Evolutionary conservation across 2,113 vertebrate genomes (phyloP), one percentile per base, ranked within the genome.

Genomic region (Vulpes vulpes): DNA sequence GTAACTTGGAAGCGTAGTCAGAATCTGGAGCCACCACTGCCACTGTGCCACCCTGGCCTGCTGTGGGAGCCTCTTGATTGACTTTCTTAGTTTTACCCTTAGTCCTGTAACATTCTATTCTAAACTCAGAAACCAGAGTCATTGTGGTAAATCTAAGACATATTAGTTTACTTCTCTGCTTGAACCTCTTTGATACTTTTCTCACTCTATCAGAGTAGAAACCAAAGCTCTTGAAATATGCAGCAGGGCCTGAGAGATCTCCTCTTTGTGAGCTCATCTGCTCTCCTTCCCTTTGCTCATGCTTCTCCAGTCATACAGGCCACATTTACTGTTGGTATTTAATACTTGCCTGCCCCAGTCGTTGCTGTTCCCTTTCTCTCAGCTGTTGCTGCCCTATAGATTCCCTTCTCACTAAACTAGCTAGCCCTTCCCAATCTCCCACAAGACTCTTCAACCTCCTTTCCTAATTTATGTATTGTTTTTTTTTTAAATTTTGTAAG

Each of bases 271-370:
- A 81, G 3, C 30, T 69, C 17, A 12, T n/a, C 30, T 35, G 1
- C 6, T 62, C 57, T 30, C 43, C 35, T 12, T 2, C 2, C 2
- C 3, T 11, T 67, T 25, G 2, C 7, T 76, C 12, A 11, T 12
- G 20, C 17, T 62, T 7, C 2, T 32, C 0, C 20, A 65, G 15
- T n/a, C 49, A 3, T 1, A 0, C 4, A 2, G 5, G 17, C 3
- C 5, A 22, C 3, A 16, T 53, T 55, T 35, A 11, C 14, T 74
- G 0, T 30, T 71, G 20, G 51, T 8, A 1, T 65, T 55, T 35
- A 8, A 17, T 14, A 30, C 55, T 15, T 20, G 16, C 17, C 10
- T 81, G 38, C 19, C 6, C 90, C 43, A 22, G 1, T 43, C 2
- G 49, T 85, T 23, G 3, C 57, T 49, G 5, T 57, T 74, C 4